Evolutionary conservation across 2,888 invertebrate genomes (phyloP).

Genomic region (Melipona bicolor): DNA sequence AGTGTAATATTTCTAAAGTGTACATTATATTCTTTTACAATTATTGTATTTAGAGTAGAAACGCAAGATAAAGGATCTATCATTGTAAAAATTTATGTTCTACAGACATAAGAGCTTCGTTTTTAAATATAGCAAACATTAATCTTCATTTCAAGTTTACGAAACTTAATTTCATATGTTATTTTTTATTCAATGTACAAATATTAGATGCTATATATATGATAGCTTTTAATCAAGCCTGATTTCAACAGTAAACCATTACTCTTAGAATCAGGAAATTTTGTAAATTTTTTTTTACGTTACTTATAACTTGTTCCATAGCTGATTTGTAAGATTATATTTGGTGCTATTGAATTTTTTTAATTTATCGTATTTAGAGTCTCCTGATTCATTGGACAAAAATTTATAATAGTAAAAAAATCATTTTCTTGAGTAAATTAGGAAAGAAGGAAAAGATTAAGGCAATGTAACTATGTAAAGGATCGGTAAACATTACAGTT

Average conservation of each 20-base stretch:
- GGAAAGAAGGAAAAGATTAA: background rate
- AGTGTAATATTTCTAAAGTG: constrained; percentile 29
- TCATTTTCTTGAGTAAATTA: background rate
- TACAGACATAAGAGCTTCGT: background rate
- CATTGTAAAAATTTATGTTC: constrained; percentile 11
- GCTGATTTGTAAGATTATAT: constrained; percentile 47
- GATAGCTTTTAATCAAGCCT: background rate
- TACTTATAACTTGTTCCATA: constrained; percentile 62
- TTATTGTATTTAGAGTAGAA: constrained; percentile 28
- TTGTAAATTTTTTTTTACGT: constrained; percentile 51
- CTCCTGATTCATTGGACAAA: constrained; percentile 47
- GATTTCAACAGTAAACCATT: background rate
- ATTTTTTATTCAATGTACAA: constrained; percentile 41
- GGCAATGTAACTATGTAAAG: background rate
- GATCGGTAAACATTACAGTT: constrained; percentile 1
- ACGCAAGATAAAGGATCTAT: constrained; percentile 24
- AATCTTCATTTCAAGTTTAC: constrained; percentile 13
- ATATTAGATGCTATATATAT: constrained; percentile 16
- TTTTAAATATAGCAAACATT: constrained; percentile 40
- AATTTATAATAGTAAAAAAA: background rate
- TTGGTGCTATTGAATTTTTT: constrained; percentile 58
- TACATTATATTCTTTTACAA: constrained; percentile 42
- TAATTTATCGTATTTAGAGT: constrained; percentile 54
- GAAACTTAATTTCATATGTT: constrained; percentile 1
- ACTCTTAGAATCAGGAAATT: constrained; percentile 31